Conservation (phyloP, 2,888 invertebrate species). For the Chorisops tibialis region DNA sequence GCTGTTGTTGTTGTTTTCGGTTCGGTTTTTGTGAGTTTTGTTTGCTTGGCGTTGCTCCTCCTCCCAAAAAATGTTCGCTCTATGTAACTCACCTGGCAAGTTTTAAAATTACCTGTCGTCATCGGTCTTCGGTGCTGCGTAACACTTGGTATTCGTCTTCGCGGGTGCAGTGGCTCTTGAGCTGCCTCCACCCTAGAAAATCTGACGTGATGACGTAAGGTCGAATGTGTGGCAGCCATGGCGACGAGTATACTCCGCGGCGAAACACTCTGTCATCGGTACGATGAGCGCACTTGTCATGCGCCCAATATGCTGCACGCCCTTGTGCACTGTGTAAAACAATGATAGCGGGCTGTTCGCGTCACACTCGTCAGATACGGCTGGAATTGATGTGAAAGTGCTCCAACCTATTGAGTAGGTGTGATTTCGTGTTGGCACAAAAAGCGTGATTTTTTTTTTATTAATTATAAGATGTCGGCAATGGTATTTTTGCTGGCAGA, state of each 20-base stretch:
- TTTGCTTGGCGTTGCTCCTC: constrained; percentile 17
- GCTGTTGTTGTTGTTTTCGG: too few relatives aligned
- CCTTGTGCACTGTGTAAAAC: too few relatives aligned
- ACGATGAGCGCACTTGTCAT: too few relatives aligned
- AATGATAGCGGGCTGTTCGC: background rate
- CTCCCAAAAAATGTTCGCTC: constrained; percentile 11
- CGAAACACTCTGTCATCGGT: too few relatives aligned
- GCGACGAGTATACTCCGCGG: too few relatives aligned
- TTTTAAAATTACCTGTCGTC: constrained; percentile 16
- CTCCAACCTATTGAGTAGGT: constrained; percentile 16
- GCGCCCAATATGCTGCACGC: too few relatives aligned
- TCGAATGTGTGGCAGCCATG: constrained; percentile 16
- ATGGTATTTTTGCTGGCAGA: too few relatives aligned
- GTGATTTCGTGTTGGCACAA: constrained; percentile 15
- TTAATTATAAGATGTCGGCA: too few relatives aligned
- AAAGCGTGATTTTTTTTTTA: background rate
- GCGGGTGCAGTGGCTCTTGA: background rate
- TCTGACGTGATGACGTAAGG: constrained; percentile 17
- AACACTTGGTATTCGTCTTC: background rate
- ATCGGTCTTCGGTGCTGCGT: too few relatives aligned
- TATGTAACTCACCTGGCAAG: background rate
- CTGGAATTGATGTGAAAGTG: constrained; percentile 23
- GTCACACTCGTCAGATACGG: constrained; percentile 18
- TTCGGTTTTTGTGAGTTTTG: constrained; percentile 13
- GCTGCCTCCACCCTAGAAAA: constrained; percentile 20